Base-by-base conservation (phyloP, 2,888 invertebrate species). In the Athalia cordata region DNA sequence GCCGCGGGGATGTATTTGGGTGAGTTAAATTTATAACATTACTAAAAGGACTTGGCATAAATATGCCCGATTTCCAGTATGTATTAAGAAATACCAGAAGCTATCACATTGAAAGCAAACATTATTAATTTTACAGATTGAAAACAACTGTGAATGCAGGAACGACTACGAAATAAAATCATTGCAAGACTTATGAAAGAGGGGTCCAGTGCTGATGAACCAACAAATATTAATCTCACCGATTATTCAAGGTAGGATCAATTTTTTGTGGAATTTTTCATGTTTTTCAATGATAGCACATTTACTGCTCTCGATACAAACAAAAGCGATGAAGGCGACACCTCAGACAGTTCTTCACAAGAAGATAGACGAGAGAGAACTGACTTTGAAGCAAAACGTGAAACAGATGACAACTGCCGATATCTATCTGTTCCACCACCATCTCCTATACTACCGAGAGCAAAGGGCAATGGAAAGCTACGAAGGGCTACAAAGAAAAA, bases 161-260 rank as follows among this genome's bases (percentile, higher is more conserved):
- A 96, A 89, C 93, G 93, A 87, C 91, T 97, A 70, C 92, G 96
- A 82, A 93, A 92, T 79, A 96, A 96, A 92, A 97, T 97, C 84
- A 93, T 97, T 70, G 94, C 94, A 81, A 94, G 96, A 86, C 91
- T 97, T 81, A 91, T 94, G 81, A 95, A 95, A 89, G 95, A 95
- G 90, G 97, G 97, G 55, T 97, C 97, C 0, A 97, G 94, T 88
- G 96, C 97, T 7, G 97, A 97, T 85, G 97, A 96, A 88, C 97
- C 97, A 11, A 94, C 95, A 3, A 97, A 97, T 88, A 96, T 97
- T 83, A 94, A 94, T 80, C 91, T 97, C 49, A 96, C 96, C 47
- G 97, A 97, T 91, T 97, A 97, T 89, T 96, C 97, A 7, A 97
- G 96, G 96, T 96, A 91, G 83, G 76, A 43, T 9, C n/a, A 75